Base-by-base conservation (phyloP, 1,140 invertebrate genomes). In the Chironomus striatipennis region DNA sequence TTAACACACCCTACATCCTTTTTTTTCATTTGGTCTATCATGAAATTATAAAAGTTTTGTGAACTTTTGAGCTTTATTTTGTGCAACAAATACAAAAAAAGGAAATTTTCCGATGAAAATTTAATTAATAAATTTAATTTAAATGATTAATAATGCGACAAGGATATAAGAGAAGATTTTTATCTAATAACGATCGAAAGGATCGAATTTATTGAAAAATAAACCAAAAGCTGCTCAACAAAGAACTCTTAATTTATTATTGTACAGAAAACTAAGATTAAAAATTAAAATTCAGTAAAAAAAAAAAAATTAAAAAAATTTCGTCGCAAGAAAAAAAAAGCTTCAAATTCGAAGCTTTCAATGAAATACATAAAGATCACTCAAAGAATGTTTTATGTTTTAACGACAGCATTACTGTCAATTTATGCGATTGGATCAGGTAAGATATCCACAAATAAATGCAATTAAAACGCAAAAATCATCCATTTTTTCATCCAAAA, bases 131-230 rank as follows among this genome's bases (percentile, higher is more conserved):
- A 70, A 70, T 20, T 70, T 70, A 18, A 70, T 70, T 21, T 20
- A 20, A 70, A 70, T 18, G 17, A 20, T 18, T 70, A 20, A 70
- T 70, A 70, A 70, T 70, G 65, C 65, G 18, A 9, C 65, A 70
- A 70, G 65, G 65, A 70, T 70, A 70, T 70, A 70, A 70, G 65
- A 70, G 65, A 70, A 70, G 65, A 70, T 70, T 70, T 18, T 70
- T 70, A 70, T 20, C 18, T 3, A 18, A 9, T 20, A 10, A 7
- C 65, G 65, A 18, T 21, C 17, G 15, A 70, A 18, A 18, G 9
- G 65, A 21, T 70, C 65, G 65, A 70, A 70, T 17, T 18, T 70
- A 21, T 20, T 70, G n/a, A 70, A 70, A 18, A 3, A n/a, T 17
- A 17, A 21, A 17, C 10, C 7, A 9, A 70, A 20, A 21, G 17